These are phyloP conservation scores for Diorhabda sublineata DNA, from an alignment of 1,140 invertebrate species.

Conservation along the genomic window DNA sequence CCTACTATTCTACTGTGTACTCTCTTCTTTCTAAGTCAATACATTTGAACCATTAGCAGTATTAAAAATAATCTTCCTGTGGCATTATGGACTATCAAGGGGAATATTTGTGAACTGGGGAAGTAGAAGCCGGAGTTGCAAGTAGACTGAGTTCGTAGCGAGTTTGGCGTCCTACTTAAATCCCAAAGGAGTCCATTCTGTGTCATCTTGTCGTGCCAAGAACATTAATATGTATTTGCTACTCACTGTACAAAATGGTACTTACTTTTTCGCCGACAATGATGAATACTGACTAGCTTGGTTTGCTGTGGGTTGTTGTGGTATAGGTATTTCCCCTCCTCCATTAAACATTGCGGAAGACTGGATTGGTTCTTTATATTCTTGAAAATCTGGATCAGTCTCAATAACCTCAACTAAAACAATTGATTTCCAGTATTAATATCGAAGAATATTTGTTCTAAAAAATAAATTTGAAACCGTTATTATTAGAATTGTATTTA, in stretches of 20 bases:
- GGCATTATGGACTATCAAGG: no score
- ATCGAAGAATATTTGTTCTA: background rate
- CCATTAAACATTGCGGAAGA: conserved; percentile 31
- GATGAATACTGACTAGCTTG: conserved; percentile 4
- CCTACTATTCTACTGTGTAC: no score
- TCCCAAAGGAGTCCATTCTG: no score
- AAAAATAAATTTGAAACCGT: conserved; percentile 6
- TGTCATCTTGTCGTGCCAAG: no score
- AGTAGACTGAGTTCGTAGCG: no score
- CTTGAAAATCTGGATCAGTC: conserved; percentile 55
- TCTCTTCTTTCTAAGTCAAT: no score
- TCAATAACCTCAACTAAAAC: conserved; percentile 62
- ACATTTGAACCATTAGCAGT: no score
- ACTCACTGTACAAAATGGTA: background rate
- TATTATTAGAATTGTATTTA: background rate
- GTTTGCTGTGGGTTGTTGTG: conserved; percentile 16
- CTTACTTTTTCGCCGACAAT: background rate
- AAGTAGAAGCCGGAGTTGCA: no score
- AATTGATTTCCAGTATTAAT: background rate
- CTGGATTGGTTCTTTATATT: conserved; percentile 25
- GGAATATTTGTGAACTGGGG: no score
- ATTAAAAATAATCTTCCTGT: no score
- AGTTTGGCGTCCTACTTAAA: no score
- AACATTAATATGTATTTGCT: no score
- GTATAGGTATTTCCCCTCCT: conserved; percentile 29